Base-by-base conservation (phyloP, 2,888 invertebrate species). In the Syrista parreyssii region DNA sequence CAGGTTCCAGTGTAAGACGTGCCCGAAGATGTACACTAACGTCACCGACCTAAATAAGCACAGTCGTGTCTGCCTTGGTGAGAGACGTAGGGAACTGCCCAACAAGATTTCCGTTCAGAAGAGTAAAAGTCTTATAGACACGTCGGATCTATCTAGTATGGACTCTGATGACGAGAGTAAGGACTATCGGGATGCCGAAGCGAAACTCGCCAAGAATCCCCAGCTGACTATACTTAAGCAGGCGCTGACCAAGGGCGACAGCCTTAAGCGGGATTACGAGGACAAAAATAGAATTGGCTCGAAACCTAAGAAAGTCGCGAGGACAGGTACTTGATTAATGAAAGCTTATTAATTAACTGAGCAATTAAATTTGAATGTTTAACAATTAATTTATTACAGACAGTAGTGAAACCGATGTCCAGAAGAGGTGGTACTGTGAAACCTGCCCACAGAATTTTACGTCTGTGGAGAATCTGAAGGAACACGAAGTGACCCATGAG, bases 131-230 rank as follows among this genome's bases (percentile, higher is more conserved):
- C 89, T 90, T 75, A 87, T 86, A 68, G 89, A 90, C 33, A 86
- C 84, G 15, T 89, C 90, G 1, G 91, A 90, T 74, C 80, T 87
- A 36, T 91, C 91, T 1, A 90, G 89, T 77, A 79, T 85, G 4
- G 91, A 90, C 31, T 89, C 89, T 1, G 90, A 91, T 32, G 88
- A 90, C 9, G 91, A 91, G 32, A 85, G 85, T 35, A 90, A 88
- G 79, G 90, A 90, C 80, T 90, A 89, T 69, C 87, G 85, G 78
- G 90, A 86, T 77, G 93, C 93, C 15, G 92, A 93, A 83, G 91
- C 92, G n/a, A 92, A 92, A 83, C 84, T 89, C 55, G 91, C 91
- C 0, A 92, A 92, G 75, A 91, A 91, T 86, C 91, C 91, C 3
- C 91, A 91, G 71, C 82, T 91, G 30, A 91, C 91, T 15, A 91